Evolutionary conservation across 2,113 vertebrate genomes (phyloP).

Genomic region (Sebastes schlegelii): DNA sequence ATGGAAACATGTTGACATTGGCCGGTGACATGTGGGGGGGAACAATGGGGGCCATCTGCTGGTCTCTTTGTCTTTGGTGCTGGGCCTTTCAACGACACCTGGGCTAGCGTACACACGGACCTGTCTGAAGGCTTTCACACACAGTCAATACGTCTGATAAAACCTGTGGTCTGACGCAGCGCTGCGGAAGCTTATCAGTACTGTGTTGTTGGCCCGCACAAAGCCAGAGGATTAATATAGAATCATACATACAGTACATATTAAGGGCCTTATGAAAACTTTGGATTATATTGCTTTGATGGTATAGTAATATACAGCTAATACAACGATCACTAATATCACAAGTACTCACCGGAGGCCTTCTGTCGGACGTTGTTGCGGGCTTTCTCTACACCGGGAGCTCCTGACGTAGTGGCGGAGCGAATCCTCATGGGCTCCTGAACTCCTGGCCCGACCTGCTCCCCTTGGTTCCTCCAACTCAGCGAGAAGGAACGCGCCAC

Average conservation of each 20-base stretch:
- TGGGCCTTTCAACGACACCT: constrained; percentile 73
- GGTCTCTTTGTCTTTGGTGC: constrained; percentile 65
- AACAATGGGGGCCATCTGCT: constrained; percentile 80
- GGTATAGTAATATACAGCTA: not conserved
- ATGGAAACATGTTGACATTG: constrained; percentile 75
- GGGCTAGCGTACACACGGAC: constrained; percentile 54
- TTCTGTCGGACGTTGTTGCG: constrained; percentile 95
- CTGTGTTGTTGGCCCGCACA: constrained; percentile 13
- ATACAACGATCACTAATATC: not conserved
- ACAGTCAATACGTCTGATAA: constrained; percentile 53
- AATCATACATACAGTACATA: constrained; percentile 7
- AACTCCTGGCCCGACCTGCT: constrained; percentile 70
- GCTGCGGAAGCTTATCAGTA: constrained; percentile 34
- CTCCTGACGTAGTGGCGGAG: constrained; percentile 97
- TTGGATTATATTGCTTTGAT: constrained; percentile 15
- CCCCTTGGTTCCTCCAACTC: constrained; percentile 94
- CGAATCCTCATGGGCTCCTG: constrained; percentile 96
- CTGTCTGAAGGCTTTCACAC: constrained; percentile 65
- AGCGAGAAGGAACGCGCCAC: constrained; percentile 95
- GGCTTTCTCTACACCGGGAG: constrained; percentile 95
- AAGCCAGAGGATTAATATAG: constrained; percentile 33
- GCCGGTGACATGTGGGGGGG: constrained; percentile 59
- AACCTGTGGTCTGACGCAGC: constrained; percentile 6
- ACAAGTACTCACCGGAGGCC: constrained; percentile 88
- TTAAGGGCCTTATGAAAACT: not conserved